Base-by-base conservation (phyloP, 2,113 vertebrate species). In the Cynopterus brachyotis region DNA sequence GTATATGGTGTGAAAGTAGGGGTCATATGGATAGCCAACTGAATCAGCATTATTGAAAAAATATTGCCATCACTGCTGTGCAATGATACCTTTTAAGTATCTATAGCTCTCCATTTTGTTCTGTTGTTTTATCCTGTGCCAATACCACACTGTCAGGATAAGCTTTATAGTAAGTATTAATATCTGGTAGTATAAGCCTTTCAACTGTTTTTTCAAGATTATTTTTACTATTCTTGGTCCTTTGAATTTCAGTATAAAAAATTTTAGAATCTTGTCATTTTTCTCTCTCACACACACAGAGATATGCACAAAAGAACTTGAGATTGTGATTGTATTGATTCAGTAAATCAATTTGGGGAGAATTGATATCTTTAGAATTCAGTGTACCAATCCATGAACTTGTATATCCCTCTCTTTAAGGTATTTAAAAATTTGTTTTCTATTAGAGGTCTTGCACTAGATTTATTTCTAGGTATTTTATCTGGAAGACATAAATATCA, bases 201-300 rank as follows among this genome's bases (percentile, higher is more conserved):
- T 79, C 5, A n/a, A 5, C n/a, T 57, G 70, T 42, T 30, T 10
- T 10, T 16, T 35, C 12, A 24, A 24, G 20, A 45, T 89, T 64
- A 9, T 89, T 47, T 84, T 78, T n/a, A 28, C 50, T 82, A 30
- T 67, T 64, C 47, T 66, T 60, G 8, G 45, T 64, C 64, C 45
- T 96, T 94, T 94, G 66, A 89, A 84, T 84, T 89, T 84, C 45
- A 57, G 5, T 93, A 17, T 90, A 91, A 86, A 93, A 89, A 86
- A 4, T 67, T 86, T 94, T 81, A 60, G 67, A 67, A 67, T 88
- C 32, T 90, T 67, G 57, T 80, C 47, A 66, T 92, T 45, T 50
- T 16, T 92, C 55, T 47, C 35, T 94, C n/a, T 64, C 8, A 59
- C 32, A 13, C 12, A 62, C 30, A 78, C 7, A 89, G 1, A 69